Percentiles rank a stretch among this genome's conserved stretches.
Evolutionary conservation across 2,888 invertebrate species (phyloP).

Genomic region (Polydrusus cervinus): DNA sequence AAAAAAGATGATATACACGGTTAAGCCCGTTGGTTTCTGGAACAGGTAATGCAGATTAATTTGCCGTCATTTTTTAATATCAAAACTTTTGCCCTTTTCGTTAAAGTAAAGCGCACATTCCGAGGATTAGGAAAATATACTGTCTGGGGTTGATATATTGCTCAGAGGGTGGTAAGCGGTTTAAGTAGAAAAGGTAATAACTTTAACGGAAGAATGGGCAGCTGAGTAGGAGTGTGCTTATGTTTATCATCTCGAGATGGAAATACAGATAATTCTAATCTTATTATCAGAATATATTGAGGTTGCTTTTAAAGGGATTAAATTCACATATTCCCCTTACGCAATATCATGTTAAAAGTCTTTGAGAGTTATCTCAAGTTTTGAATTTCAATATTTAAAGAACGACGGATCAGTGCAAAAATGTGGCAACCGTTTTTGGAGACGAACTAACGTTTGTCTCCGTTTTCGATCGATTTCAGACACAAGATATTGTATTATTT

Average conservation of each 20-base stretch:
- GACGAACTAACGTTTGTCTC: no score
- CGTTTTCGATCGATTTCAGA: no score
- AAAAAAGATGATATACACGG: slow-evolving; percentile 4
- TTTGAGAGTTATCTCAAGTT: no score
- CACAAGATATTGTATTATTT: no score
- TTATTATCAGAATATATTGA: not conserved
- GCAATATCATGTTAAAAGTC: no score
- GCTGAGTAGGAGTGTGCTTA: not conserved
- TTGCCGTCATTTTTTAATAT: slow-evolving; percentile 34
- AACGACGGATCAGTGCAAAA: no score
- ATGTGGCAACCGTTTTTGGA: no score
- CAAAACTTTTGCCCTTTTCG: slow-evolving; percentile 34
- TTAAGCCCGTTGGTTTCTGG: not conserved
- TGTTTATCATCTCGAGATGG: slow-evolving; percentile 12
- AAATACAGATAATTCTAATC: not conserved
- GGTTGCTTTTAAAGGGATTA: no score
- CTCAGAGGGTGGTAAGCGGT: slow-evolving; percentile 28
- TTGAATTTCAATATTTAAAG: no score
- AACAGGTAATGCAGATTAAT: slow-evolving; percentile 37
- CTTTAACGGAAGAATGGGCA: slow-evolving; percentile 20
- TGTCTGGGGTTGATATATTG: slow-evolving; percentile 37
- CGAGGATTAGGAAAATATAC: slow-evolving; percentile 45
- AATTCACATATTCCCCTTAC: no score
- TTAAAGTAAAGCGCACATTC: slow-evolving; percentile 18
- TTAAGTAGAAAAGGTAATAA: slow-evolving; percentile 39